Percentiles rank a stretch among this genome's conserved stretches.
phyloP scores from a whole-genome alignment of 1,140 invertebrate species.

The Zeugodacus cucurbitae region DNA sequence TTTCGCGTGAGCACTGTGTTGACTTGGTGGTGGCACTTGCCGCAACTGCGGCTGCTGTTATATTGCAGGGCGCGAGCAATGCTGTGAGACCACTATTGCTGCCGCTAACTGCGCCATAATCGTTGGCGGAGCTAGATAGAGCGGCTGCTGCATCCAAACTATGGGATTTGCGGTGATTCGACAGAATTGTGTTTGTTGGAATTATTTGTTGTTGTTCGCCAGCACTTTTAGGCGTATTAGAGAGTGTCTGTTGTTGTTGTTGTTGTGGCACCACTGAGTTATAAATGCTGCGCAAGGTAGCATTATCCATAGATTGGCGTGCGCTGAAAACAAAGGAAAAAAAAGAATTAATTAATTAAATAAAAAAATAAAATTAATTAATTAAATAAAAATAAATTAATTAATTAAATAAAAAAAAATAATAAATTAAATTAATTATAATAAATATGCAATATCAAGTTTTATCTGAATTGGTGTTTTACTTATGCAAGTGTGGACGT shows the following conservation, averaged over 20 bases:
- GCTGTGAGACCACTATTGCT: slow-evolving; percentile 33
- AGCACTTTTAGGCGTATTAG: slow-evolving; percentile 29
- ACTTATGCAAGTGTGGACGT: slow-evolving; percentile 52
- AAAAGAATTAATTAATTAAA: too few relatives aligned
- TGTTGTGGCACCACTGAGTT: slow-evolving; percentile 28
- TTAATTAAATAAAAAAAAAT: too few relatives aligned
- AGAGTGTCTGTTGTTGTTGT: slow-evolving; percentile 39
- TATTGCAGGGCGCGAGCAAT: slow-evolving; percentile 40
- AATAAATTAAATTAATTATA: neutral
- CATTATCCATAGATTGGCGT: slow-evolving; percentile 56
- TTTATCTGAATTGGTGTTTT: neutral
- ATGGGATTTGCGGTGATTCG: slow-evolving; percentile 81
- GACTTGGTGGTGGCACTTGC: slow-evolving; percentile 62
- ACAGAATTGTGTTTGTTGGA: slow-evolving; percentile 47
- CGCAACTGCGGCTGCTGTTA: slow-evolving; percentile 59
- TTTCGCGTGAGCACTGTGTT: slow-evolving; percentile 55
- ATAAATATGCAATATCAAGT: neutral
- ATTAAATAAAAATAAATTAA: neutral
- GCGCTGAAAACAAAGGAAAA: slow-evolving; percentile 44
- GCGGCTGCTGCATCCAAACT: slow-evolving; percentile 76
- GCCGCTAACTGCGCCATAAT: slow-evolving; percentile 37
- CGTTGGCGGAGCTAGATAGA: slow-evolving; percentile 53
- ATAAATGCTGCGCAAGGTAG: slow-evolving; percentile 54
- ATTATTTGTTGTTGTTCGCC: slow-evolving; percentile 47
- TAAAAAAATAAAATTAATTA: neutral